Percentiles rank a stretch among this genome's conserved stretches.
These are phyloP conservation scores for Luffia ferchaultella DNA, from an alignment of 2,888 invertebrate species.

Conservation along the genomic window DNA sequence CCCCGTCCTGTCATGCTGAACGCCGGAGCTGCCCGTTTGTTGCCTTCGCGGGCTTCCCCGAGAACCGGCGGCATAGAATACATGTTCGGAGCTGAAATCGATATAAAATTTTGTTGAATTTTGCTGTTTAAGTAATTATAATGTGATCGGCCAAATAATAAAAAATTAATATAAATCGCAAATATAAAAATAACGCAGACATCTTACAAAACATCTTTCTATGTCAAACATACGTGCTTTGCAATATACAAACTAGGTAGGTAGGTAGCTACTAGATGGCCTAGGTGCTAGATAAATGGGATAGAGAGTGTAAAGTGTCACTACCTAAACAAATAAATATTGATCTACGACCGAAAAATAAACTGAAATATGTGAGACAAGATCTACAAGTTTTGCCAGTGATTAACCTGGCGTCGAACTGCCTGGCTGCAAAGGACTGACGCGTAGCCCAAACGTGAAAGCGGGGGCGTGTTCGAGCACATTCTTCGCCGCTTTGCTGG, in stretches of 20 bases:
- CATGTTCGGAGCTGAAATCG: slow-evolving; percentile 84
- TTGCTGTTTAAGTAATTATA: background rate
- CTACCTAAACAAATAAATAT: too few species aligned
- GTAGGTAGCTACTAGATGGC: too few species aligned
- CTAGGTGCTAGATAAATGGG: too few species aligned
- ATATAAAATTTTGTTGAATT: too few species aligned
- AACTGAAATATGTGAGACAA: background rate
- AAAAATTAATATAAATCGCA: too few species aligned
- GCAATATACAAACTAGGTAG: too few species aligned
- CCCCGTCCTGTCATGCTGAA: slow-evolving; percentile 89
- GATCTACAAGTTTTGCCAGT: background rate
- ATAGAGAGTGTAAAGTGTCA: too few species aligned
- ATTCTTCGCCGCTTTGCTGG: slow-evolving; percentile 71
- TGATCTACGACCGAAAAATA: too few species aligned
- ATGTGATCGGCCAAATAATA: too few species aligned
- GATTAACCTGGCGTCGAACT: slow-evolving; percentile 62
- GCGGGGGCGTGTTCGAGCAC: slow-evolving; percentile 65
- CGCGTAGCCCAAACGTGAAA: slow-evolving; percentile 69
- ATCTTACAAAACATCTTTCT: too few species aligned
- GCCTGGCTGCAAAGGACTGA: slow-evolving; percentile 47
- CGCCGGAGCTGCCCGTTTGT: slow-evolving; percentile 79
- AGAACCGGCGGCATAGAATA: slow-evolving; percentile 87
- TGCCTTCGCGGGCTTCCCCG: slow-evolving; percentile 60
- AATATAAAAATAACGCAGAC: too few species aligned
- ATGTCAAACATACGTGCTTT: too few species aligned